phyloP scores from a whole-genome alignment of 2,797 vertebrate genomes.

The Falco concolor region DNA sequence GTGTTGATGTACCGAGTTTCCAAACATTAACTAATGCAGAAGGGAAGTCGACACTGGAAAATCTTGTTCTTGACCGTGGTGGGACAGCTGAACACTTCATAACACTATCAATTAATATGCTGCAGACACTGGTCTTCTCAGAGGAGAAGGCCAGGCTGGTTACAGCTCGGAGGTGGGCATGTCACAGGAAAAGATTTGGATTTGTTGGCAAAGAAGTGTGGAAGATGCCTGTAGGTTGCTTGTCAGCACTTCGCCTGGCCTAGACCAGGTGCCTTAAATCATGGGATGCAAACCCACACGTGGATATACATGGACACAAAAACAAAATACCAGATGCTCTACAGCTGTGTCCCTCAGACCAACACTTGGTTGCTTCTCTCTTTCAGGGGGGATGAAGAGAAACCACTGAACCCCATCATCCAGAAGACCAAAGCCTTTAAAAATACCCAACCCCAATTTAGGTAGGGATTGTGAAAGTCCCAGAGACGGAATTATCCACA shows the following conservation, averaged over 20 bases:
- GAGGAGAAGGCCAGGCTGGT: neutral
- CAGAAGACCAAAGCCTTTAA: neutral
- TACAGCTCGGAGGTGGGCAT: neutral
- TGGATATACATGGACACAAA: neutral
- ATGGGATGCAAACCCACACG: neutral
- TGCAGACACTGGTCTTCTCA: neutral
- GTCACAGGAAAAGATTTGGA: slow-evolving; percentile 3
- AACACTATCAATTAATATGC: neutral
- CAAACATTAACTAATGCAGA: neutral
- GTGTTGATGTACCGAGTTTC: neutral
- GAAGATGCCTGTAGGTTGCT: neutral
- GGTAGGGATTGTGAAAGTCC: neutral
- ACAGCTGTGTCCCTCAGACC: neutral
- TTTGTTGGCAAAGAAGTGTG: neutral
- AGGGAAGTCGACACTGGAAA: slow-evolving; percentile 4
- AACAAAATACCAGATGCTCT: neutral
- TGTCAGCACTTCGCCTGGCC: neutral
- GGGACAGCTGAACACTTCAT: neutral
- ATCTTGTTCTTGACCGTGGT: neutral
- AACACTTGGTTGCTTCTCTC: neutral
- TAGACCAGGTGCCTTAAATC: neutral
- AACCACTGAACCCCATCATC: neutral
- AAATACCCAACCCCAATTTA: too few relatives aligned
- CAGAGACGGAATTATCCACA: fast-evolving
- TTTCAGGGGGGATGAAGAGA: neutral